These are phyloP conservation scores for Deilephila porcellus DNA, from an alignment of 2,888 invertebrate genomes.

Conservation along the genomic window DNA sequence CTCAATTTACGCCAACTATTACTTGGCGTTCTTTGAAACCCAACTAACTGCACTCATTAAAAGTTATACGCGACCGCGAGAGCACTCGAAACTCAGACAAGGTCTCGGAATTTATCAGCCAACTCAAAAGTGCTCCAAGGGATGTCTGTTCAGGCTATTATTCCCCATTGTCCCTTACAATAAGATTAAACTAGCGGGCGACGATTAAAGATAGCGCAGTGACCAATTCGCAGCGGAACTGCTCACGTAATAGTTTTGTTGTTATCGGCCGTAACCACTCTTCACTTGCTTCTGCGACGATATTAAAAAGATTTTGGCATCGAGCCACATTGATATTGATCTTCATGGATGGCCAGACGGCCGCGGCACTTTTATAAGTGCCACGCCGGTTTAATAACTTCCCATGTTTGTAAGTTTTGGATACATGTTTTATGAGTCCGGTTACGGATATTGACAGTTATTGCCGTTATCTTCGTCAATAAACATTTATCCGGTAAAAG, in stretches of 20 bases:
- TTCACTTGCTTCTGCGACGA: conserved; percentile 77
- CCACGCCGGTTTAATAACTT: conserved; percentile 81
- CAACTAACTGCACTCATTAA: conserved; percentile 75
- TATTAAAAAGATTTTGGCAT: conserved; percentile 85
- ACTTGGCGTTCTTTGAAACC: conserved; percentile 64
- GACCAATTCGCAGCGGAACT: conserved; percentile 72
- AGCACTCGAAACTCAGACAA: conserved; percentile 66
- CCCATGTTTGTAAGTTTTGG: conserved; percentile 78
- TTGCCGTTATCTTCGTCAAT: conserved; percentile 47
- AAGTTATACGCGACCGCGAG: conserved; percentile 72
- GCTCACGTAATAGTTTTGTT: conserved; percentile 81
- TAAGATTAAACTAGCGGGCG: conserved; percentile 75
- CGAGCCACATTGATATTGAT: conserved; percentile 82
- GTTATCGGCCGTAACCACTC: conserved; percentile 80
- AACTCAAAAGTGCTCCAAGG: conserved; percentile 73
- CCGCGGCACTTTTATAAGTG: conserved; percentile 77
- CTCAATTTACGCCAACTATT: conserved; percentile 62
- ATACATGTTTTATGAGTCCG: conserved; percentile 72
- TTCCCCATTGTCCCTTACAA: conserved; percentile 76
- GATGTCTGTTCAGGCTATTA: conserved; percentile 70
- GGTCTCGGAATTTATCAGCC: conserved; percentile 70
- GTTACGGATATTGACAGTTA: conserved; percentile 59
- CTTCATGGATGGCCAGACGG: conserved; percentile 82
- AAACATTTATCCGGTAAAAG: conserved; percentile 2
- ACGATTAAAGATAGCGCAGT: conserved; percentile 62